Evolutionary conservation across 92 coral and sea anemone species (phyloP).

Genomic region (Epizoanthus scotinus): DNA sequence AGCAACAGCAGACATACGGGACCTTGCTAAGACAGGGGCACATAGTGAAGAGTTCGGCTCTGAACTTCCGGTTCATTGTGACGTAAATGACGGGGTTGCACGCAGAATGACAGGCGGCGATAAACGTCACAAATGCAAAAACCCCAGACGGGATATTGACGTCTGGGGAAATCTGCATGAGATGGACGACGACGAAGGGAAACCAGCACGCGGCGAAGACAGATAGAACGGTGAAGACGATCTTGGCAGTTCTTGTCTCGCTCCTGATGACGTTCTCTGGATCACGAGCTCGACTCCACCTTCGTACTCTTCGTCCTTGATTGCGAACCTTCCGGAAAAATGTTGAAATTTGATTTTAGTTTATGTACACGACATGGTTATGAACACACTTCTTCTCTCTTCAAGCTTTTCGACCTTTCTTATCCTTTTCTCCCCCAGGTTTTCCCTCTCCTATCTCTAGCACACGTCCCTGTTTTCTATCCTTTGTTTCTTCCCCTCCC

Average conservation of each 20-base stretch:
- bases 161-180: conserved; percentile 57
- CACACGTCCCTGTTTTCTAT: too few species aligned
- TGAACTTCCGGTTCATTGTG: conserved; percentile 77
- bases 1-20: conserved; percentile 11
- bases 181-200: conserved; percentile 74
- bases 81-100: conserved; percentile 78
- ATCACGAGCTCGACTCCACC: conserved; percentile 43
- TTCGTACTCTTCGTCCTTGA: conserved; percentile 52
- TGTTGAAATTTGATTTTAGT: background rate
- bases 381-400: too few species aligned
- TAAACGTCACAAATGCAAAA: conserved; percentile 56
- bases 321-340: conserved; percentile 38
- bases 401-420: too few species aligned
- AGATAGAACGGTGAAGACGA: conserved; percentile 80
- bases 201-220: conserved; percentile 85
- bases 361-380: too few species aligned
- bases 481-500: too few species aligned
- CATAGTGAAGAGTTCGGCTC: conserved; percentile 62
- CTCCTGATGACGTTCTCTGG: conserved; percentile 42
- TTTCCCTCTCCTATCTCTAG: too few species aligned
- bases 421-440: too few species aligned
- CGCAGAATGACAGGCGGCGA: conserved; percentile 77
- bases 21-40: conserved; percentile 45
- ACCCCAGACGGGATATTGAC: conserved; percentile 51
- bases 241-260: conserved; percentile 80